Conservation (phyloP, 2,113 vertebrate genomes). For the Apus apus region DNA sequence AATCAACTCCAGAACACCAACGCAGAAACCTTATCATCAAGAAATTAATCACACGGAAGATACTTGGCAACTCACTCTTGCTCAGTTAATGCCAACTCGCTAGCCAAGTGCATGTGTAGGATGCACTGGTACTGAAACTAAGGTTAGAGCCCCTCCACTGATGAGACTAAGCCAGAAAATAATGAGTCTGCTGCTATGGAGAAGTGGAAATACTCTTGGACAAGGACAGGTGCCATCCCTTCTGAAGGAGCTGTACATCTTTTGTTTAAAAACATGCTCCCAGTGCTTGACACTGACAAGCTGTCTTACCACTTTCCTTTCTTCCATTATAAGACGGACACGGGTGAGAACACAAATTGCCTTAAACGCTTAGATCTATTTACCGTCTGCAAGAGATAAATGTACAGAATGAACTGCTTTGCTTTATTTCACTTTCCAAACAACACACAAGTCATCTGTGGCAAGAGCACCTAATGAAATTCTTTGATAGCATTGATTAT, state of each 20-base stretch:
- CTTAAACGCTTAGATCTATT: slow-evolving; percentile 22
- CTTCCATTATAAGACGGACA: not conserved
- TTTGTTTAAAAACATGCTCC: not conserved
- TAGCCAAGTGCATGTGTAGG: not conserved
- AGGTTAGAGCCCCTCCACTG: not conserved
- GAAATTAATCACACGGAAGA: not conserved
- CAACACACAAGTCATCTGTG: not conserved
- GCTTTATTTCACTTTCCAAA: slow-evolving; percentile 26
- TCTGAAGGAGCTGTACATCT: not conserved
- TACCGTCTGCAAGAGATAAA: slow-evolving; percentile 16
- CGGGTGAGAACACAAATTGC: slow-evolving; percentile 21
- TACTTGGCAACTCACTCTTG: not conserved
- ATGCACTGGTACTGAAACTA: not conserved
- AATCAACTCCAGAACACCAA: rapidly evolving
- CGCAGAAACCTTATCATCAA: not conserved
- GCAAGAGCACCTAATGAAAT: slow-evolving; percentile 21
- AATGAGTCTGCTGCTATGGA: rapidly evolving
- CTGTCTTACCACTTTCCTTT: not conserved
- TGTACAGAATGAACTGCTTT: slow-evolving; percentile 19
- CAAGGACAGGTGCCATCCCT: not conserved
- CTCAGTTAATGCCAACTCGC: not conserved
- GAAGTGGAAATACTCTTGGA: not conserved
- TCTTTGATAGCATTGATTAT: not conserved
- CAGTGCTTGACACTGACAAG: not conserved
- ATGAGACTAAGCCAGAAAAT: not conserved